Evolutionary conservation across 2,888 invertebrate species (phyloP), one percentile per base, ranked within the genome.

Genomic region (Orthonevra nobilis): DNA sequence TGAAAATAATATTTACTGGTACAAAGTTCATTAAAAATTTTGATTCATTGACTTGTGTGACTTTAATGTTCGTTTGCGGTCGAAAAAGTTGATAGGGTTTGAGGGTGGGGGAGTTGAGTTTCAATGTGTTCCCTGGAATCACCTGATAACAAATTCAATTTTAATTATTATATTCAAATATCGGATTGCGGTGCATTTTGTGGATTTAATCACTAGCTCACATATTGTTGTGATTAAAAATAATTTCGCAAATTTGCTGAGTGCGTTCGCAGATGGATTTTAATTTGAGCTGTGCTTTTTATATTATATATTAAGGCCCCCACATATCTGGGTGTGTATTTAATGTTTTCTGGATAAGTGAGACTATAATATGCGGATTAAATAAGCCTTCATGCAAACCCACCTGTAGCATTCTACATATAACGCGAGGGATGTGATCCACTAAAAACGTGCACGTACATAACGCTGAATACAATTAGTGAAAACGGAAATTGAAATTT

Each of bases 141-240:
- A 14, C 10, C 34, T 56, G 66, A 66, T 66, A 66, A 46, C 44
- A 44, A 66, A 68, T 68, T 34, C 10, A 46, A 10, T 68, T 56
- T 48, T 32, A 46, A 68, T 38, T 48, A 68, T 20, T 44, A 28
- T 66, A 54, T 46, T 10, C 15, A 23, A 46, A 12, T 15, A 19
- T 9, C 32, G 34, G 34, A 46, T 46, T 60, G 23, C 17, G 46
- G 44, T 26, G 23, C 20, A 15, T 4, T 32, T 32, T 28, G 23
- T 12, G n/a, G 23, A 40, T 30, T 17, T 32, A 42, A 32, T 42
- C 20, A 14, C 3, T 30, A 7, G 3, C 20, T 3, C 12, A 10
- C 46, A 48, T 38, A n/a, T 28, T 6, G 17, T 30, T 28, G 28
- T 40, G 28, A 56, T 40, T 28, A 56, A 56, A 54, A 14, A 54